These are phyloP conservation scores for Trichopoda pennipes DNA, from an alignment of 2,888 invertebrate species.

Conservation along the genomic window DNA sequence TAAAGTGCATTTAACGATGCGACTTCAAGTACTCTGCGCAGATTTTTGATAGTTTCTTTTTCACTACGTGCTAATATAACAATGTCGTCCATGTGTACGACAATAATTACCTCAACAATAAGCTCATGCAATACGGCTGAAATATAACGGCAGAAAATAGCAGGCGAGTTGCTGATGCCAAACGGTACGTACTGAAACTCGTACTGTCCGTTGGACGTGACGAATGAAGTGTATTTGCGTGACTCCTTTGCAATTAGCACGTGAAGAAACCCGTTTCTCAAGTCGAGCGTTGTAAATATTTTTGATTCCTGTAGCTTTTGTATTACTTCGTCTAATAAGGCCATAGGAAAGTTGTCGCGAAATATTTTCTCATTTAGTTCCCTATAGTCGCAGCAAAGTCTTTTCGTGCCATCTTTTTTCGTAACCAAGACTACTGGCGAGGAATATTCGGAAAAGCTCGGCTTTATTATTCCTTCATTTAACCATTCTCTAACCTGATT, in stretches of 20 bases:
- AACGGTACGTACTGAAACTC: no score
- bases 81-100: conserved; percentile 64
- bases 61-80: conserved; percentile 38
- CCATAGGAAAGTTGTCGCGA: no score
- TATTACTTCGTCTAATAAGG: not conserved
- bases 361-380: no score
- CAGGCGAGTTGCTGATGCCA: conserved; percentile 48
- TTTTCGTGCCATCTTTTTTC: not conserved
- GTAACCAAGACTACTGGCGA: not conserved
- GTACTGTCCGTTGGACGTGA: conserved; percentile 1
- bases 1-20: conserved; percentile 65
- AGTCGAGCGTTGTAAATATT: not conserved
- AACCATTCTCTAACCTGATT: conserved; percentile 1
- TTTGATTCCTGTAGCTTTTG: not conserved
- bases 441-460: conserved; percentile 2
- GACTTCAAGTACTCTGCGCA: conserved; percentile 70
- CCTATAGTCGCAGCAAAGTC: no score
- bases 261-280: not conserved
- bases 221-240: not conserved
- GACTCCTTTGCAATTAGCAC: no score
- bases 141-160: conserved; percentile 62
- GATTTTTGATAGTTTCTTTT: conserved; percentile 71
- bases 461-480: not conserved
- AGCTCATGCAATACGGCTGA: conserved; percentile 55
- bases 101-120: conserved; percentile 34